phyloP scores from a whole-genome alignment of 2,888 invertebrate species.

The Spisula subtruncata region DNA sequence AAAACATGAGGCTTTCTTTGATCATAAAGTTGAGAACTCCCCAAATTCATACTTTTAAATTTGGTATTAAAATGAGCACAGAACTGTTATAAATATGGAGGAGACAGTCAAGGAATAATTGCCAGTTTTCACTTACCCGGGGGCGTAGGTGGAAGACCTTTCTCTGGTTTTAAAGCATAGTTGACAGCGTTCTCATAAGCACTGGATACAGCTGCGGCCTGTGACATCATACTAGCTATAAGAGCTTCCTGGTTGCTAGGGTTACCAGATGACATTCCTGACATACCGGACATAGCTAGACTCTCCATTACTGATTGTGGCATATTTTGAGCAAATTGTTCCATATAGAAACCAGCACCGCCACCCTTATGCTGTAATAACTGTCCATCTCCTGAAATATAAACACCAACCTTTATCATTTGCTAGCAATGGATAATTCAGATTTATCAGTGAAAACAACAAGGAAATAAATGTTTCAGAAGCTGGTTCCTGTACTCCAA shows the following conservation, averaged over 20 bases:
- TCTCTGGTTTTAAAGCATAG: slow-evolving; percentile 79
- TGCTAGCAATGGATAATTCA: too few species aligned
- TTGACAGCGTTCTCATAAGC: slow-evolving; percentile 74
- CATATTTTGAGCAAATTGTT: slow-evolving; percentile 69
- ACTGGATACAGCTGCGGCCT: slow-evolving; percentile 68
- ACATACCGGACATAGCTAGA: slow-evolving; percentile 43
- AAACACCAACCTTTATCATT: too few species aligned
- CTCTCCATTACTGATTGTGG: slow-evolving; percentile 59
- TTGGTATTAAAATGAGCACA: too few species aligned
- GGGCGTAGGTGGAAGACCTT: slow-evolving; percentile 79
- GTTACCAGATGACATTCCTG: slow-evolving; percentile 51
- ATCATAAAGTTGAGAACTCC: too few species aligned
- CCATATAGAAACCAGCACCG: slow-evolving; percentile 75
- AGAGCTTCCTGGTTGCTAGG: slow-evolving; percentile 51
- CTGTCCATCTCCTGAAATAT: slow-evolving; percentile 61
- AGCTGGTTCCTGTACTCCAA: too few species aligned
- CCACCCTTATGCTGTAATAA: slow-evolving; percentile 53
- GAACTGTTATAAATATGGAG: too few species aligned
- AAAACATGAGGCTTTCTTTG: too few species aligned
- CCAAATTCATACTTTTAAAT: too few species aligned
- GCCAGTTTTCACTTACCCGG: slow-evolving; percentile 71
- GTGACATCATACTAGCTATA: slow-evolving; percentile 60
- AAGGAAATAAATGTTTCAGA: too few species aligned
- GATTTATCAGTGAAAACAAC: too few species aligned
- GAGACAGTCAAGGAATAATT: neutral